Base-by-base conservation (phyloP, 2,888 invertebrate genomes). In the Stramonita haemastoma region DNA sequence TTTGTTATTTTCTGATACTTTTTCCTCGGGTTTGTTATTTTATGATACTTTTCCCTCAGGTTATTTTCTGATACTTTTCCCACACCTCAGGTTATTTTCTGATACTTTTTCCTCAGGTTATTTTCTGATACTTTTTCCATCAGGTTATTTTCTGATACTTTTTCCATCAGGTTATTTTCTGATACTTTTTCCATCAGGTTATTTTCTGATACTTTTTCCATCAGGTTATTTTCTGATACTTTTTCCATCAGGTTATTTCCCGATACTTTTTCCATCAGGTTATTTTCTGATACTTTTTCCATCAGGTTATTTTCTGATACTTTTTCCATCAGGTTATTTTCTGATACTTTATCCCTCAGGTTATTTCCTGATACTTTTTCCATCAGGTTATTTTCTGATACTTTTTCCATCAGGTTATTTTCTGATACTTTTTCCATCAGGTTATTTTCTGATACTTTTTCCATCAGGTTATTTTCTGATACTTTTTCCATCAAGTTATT, bases 401-500 rank as follows among this genome's bases (percentile, higher is more conserved):
- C n/a, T n/a, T n/a, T n/a, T n/a, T n/a, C n/a, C n/a, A n/a, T n/a
- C n/a, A n/a, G n/a, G 46, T 46, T 46, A 46, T 46, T 46, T 46
- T 46, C 2, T 5, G 8, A 46, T 5, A 19, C 6, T 84, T 26
- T 26, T n/a, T 26, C 26, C 87, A 90, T 26, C 96, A 98, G 98
- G 93, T 97, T 98, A 46, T 46, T 46, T 46, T 46, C 2, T 5
- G 8, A 46, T 5, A 19, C 6, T 84, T 26, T 26, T n/a, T 26
- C 26, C 87, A 90, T 26, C 96, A 98, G 98, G 93, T 97, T 98
- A n/a, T n/a, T n/a, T n/a, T n/a, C n/a, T n/a, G n/a, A n/a, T n/a
- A n/a, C n/a, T n/a, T n/a, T n/a, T n/a, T n/a, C n/a, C n/a, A n/a
- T n/a, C n/a, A n/a, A n/a, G 46, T 46, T 46, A 46, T 46, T 46